These are phyloP conservation scores for Callinectes sapidus DNA, from an alignment of 2,888 invertebrate genomes.

Conservation along the genomic window DNA sequence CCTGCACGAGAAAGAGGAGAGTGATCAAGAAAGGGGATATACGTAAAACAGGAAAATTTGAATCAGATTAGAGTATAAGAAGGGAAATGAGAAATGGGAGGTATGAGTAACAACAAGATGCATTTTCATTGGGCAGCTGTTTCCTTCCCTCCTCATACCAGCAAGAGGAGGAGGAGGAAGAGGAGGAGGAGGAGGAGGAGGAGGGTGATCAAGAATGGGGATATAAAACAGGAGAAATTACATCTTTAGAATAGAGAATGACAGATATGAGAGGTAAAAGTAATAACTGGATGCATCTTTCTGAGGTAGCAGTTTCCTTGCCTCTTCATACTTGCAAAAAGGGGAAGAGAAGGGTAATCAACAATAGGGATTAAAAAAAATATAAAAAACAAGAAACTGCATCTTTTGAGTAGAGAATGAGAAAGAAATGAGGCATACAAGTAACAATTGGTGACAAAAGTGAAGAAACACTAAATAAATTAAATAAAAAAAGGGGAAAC, in stretches of 20 bases:
- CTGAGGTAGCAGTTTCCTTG: too few species aligned
- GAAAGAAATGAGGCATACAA: too few species aligned
- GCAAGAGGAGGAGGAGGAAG: background rate
- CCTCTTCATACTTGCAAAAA: too few species aligned
- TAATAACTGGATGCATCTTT: background rate
- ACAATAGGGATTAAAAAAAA: too few species aligned
- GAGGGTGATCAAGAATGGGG: background rate
- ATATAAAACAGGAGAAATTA: background rate
- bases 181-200: background rate
- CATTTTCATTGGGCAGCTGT: too few species aligned
- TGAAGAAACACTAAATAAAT: too few species aligned
- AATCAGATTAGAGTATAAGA: background rate
- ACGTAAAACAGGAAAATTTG: background rate
- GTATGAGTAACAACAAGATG: background rate
- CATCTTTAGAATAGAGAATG: background rate
- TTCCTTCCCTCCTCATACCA: too few species aligned
- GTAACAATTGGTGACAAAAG: too few species aligned
- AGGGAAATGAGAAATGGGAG: too few species aligned
- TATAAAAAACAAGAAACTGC: too few species aligned
- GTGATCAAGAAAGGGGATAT: background rate
- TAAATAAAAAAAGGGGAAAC: background rate
- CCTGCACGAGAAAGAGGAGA: conserved; percentile 46
- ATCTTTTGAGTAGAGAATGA: too few species aligned
- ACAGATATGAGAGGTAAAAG: background rate
- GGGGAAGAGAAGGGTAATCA: too few species aligned